Percentiles rank a stretch among this genome's conserved stretches.
These are phyloP conservation scores for Belgica antarctica DNA, from an alignment of 2,888 invertebrate genomes.

Conservation along the genomic window DNA sequence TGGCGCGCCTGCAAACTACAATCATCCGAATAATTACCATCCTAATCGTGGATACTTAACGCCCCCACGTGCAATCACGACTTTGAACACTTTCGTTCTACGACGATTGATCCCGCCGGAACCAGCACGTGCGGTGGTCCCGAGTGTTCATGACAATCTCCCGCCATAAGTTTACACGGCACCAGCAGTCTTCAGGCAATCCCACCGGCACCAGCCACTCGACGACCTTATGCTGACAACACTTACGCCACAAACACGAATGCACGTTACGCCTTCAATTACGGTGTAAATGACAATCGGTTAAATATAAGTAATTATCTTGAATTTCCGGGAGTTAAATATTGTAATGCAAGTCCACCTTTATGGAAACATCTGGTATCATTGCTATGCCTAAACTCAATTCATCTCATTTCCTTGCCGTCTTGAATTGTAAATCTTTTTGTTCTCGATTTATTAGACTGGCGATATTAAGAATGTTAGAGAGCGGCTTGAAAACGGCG, in stretches of 20 bases:
- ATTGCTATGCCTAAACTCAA: not conserved
- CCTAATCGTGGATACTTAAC: conserved; percentile 18
- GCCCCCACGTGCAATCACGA: conserved; percentile 36
- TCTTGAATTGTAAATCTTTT: conserved; percentile 45
- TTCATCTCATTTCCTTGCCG: not conserved
- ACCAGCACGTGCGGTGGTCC: conserved; percentile 13
- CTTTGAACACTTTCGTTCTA: conserved; percentile 35
- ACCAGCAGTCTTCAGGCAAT: conserved; percentile 32
- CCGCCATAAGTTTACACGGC: conserved; percentile 14
- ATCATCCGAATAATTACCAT: conserved; percentile 23
- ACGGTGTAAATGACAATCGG: conserved; percentile 41
- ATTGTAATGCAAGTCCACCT: conserved; percentile 1
- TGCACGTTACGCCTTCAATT: conserved; percentile 19
- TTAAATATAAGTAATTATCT: conserved; percentile 26
- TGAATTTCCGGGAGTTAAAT: not conserved
- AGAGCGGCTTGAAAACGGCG: conserved; percentile 58
- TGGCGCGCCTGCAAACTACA: conserved; percentile 32
- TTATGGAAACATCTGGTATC: not conserved
- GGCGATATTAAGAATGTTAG: conserved; percentile 59
- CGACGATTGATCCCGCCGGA: conserved; percentile 13
- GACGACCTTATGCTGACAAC: conserved; percentile 14
- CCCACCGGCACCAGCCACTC: conserved; percentile 31
- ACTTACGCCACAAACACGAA: conserved; percentile 1
- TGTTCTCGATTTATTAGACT: conserved; percentile 50
- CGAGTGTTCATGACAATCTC: conserved; percentile 23